phyloP scores from a whole-genome alignment of 92 coral and sea anemone genomes.

The Porites rus region DNA sequence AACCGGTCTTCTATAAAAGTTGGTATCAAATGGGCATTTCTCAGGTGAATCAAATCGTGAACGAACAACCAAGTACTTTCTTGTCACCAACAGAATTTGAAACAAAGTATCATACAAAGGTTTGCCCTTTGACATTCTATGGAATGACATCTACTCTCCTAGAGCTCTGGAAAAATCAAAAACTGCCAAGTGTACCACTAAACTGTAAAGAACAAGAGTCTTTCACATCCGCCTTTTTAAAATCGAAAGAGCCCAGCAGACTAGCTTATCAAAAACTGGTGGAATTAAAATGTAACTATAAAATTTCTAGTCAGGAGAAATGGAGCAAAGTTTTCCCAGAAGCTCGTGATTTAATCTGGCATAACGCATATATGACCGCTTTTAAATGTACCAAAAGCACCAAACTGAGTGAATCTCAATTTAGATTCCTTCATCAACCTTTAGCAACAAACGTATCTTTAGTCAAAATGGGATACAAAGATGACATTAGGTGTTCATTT shows the following conservation, averaged over 20 bases:
- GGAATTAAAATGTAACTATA: slow-evolving; percentile 25
- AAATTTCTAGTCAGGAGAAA: slow-evolving; percentile 31
- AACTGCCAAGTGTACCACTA: background rate
- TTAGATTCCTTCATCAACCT: slow-evolving; percentile 1
- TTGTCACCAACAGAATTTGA: too few relatives aligned
- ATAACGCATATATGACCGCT: slow-evolving; percentile 21
- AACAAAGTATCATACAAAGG: too few relatives aligned
- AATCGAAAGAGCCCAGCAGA: too few relatives aligned
- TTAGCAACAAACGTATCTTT: slow-evolving; percentile 24
- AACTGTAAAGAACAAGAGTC: too few relatives aligned
- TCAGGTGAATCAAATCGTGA: slow-evolving; percentile 18
- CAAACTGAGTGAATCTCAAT: too few relatives aligned
- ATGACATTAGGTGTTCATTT: slow-evolving; percentile 18
- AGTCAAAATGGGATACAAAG: slow-evolving; percentile 40
- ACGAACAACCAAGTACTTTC: too few relatives aligned
- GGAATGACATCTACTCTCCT: background rate
- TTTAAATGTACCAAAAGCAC: background rate
- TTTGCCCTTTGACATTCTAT: too few relatives aligned
- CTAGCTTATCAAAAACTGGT: slow-evolving; percentile 43
- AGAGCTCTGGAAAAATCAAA: slow-evolving; percentile 11
- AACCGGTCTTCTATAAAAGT: slow-evolving; percentile 20
- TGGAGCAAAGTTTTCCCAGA: slow-evolving; percentile 26
- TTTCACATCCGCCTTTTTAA: too few relatives aligned
- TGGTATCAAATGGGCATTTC: slow-evolving; percentile 21
- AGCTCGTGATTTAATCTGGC: slow-evolving; percentile 36